A percentile compares a stretch with the other conserved stretches of the same genome.
Evolutionary conservation across 2,113 vertebrate species (phyloP).

Genomic region (Erinaceus europaeus): DNA sequence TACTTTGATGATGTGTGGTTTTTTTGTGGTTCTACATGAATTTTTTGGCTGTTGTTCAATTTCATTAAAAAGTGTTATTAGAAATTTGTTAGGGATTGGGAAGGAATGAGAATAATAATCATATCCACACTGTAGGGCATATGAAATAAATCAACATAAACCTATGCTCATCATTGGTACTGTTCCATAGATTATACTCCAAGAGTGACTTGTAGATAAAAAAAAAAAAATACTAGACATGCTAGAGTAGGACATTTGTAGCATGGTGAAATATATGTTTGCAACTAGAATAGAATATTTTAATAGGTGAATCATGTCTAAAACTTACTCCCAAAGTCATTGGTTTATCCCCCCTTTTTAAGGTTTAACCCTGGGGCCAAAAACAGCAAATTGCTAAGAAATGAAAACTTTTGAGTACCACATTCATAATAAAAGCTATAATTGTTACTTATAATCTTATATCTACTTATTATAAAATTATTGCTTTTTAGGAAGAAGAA

Average conservation of each 20-base stretch:
- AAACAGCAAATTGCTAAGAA: background rate
- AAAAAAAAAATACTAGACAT: background rate
- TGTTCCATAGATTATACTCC: background rate
- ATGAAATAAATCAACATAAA: background rate
- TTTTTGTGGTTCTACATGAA: too few relatives aligned
- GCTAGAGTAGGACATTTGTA: background rate
- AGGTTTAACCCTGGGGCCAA: background rate
- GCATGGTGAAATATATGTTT: background rate
- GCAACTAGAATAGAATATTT: background rate
- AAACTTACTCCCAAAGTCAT: background rate
- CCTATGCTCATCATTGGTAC: background rate
- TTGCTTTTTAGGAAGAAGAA: constrained; percentile 7
- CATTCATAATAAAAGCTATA: background rate
- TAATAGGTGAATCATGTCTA: background rate
- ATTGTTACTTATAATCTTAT: background rate
- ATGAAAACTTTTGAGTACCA: background rate
- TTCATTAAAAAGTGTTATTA: too few relatives aligned
- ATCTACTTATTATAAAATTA: background rate
- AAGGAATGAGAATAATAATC: background rate
- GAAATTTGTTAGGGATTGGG: too few relatives aligned
- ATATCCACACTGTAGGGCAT: background rate
- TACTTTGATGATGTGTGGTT: too few relatives aligned
- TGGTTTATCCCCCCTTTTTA: background rate
- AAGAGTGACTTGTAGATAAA: background rate
- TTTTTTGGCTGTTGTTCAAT: too few relatives aligned